These are phyloP conservation scores for Cantharis rustica DNA, from an alignment of 2,888 invertebrate species.

Conservation along the genomic window DNA sequence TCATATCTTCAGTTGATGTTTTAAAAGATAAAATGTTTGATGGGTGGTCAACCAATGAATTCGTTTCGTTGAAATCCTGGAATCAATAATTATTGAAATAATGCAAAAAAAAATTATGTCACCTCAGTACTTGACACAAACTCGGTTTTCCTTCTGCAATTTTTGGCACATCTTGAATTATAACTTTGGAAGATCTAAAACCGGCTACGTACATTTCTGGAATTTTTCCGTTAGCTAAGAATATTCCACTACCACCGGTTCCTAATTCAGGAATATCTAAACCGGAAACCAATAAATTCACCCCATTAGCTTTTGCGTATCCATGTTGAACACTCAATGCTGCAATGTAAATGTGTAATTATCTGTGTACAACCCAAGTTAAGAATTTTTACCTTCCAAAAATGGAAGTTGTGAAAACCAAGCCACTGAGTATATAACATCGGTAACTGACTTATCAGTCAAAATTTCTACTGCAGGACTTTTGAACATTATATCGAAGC, in stretches of 20 bases:
- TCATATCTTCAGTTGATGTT: neutral
- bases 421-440: neutral
- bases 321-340: constrained; percentile 31
- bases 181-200: neutral
- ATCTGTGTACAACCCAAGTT: neutral
- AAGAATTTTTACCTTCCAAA: neutral
- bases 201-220: neutral
- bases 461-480: neutral
- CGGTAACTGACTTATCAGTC: neutral
- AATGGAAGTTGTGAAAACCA: neutral
- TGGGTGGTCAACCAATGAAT: neutral
- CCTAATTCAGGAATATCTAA: constrained; percentile 29
- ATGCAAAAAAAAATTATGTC: no score
- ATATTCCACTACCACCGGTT: constrained; percentile 39
- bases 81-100: constrained; percentile 3
- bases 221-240: constrained; percentile 25
- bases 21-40: neutral
- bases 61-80: neutral
- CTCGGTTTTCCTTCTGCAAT: neutral
- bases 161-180: neutral
- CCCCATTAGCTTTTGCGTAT: constrained; percentile 38
- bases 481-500: neutral
- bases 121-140: neutral
- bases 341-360: neutral
- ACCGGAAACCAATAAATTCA: constrained; percentile 38